Percentiles rank a stretch among this genome's conserved stretches.
phyloP scores from a whole-genome alignment of 2,888 invertebrate genomes.

The Zonitis immaculata region DNA sequence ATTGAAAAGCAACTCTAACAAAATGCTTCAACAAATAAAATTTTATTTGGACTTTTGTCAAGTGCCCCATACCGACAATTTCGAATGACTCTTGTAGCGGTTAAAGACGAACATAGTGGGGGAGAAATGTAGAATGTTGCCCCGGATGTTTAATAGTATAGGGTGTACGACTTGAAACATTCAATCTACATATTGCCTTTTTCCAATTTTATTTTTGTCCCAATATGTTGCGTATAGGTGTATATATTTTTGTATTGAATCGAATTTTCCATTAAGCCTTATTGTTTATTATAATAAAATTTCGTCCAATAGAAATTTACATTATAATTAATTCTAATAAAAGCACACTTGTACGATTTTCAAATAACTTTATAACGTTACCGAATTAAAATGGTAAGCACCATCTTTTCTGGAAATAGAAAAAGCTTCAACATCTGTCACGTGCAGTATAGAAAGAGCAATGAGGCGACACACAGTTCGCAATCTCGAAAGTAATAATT shows the following conservation, averaged over 20 bases:
- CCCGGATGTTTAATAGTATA: background rate
- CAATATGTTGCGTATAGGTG: too few relatives aligned
- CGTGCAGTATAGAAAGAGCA: constrained; percentile 2
- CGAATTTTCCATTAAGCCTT: too few relatives aligned
- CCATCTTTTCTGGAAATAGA: background rate
- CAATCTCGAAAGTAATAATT: constrained; percentile 28
- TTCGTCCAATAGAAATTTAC: background rate
- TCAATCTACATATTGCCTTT: background rate
- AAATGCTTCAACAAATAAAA: background rate
- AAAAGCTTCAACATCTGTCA: background rate
- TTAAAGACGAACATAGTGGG: background rate
- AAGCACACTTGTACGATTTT: too few relatives aligned
- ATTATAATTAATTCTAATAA: background rate
- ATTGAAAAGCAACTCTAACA: background rate
- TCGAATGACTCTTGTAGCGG: background rate
- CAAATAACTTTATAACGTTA: too few relatives aligned
- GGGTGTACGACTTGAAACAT: background rate
- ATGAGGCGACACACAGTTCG: constrained; percentile 11
- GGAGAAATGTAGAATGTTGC: background rate
- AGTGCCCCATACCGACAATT: background rate
- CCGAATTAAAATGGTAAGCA: too few relatives aligned
- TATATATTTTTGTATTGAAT: too few relatives aligned
- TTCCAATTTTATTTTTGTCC: too few relatives aligned
- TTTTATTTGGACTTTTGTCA: background rate
- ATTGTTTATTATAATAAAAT: background rate